Evolutionary conservation across 2,113 vertebrate species (phyloP).

Genomic region (Bostrychus sinensis): DNA sequence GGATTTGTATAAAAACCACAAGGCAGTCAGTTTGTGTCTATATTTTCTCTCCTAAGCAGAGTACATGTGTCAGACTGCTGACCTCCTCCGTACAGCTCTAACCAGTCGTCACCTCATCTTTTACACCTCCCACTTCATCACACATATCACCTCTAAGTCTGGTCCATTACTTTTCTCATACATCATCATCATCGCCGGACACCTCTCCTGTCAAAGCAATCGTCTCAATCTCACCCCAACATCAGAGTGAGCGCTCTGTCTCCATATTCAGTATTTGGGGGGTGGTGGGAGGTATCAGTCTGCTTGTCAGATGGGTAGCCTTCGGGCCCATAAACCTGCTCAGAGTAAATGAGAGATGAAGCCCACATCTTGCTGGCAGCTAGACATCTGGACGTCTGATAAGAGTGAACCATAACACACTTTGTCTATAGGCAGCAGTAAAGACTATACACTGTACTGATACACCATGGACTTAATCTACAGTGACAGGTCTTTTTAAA

Average conservation of each 20-base stretch:
- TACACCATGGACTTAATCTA: too few relatives aligned
- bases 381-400: too few relatives aligned
- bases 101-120: neutral
- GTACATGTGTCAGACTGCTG: too few relatives aligned
- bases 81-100: too few relatives aligned
- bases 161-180: conserved; percentile 43
- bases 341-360: too few relatives aligned
- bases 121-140: neutral
- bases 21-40: too few relatives aligned
- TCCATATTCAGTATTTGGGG: conserved; percentile 11
- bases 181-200: conserved; percentile 31
- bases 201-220: conserved; percentile 19
- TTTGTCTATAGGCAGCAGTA: conserved; percentile 6
- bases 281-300: conserved; percentile 57
- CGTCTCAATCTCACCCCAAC: neutral
- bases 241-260: conserved; percentile 30
- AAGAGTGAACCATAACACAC: too few relatives aligned
- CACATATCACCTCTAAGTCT: conserved; percentile 18
- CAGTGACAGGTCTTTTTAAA: too few relatives aligned
- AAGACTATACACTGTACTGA: too few relatives aligned
- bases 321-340: conserved; percentile 46
- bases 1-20: too few relatives aligned
- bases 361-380: too few relatives aligned
- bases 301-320: conserved; percentile 58
- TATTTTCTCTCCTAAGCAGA: too few relatives aligned